Evolutionary conservation across 1,140 invertebrate species (phyloP), one percentile per base, ranked within the genome.

Genomic region (Augochlora pura): DNA sequence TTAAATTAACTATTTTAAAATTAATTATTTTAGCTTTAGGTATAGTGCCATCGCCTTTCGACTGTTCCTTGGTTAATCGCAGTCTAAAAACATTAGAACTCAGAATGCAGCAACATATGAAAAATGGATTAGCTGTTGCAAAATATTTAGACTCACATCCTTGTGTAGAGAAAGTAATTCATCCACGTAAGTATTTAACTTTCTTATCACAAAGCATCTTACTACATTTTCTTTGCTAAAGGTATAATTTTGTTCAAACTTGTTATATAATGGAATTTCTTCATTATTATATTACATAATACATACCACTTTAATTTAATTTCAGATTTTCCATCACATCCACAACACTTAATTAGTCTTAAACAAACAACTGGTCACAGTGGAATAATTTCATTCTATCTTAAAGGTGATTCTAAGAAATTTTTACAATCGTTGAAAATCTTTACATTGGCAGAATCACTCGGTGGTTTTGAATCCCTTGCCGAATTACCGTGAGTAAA

Each of bases 401-500:
- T 99, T 3, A 96, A 96, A 87, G 98, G 97, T 8, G 95, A 98
- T 88, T 95, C 97, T 0, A 92, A 92, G 65, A 96, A 94, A 70
- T 99, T 99, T 88, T 92, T 99, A 18, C 94, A 95, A 86, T 92
- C 95, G 10, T 91, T 98, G 1, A 96, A 98, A 94, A 70, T 98
- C 9, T 97, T 99, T 89, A 96, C 95, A 2, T 91, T 99, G n/a
- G 98, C 98, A 16, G 98, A 99, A 92, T 99, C 98, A 93, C 94
- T 99, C 49, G 99, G 99, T 67, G 98, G 98, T 69, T 99, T 97
- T 90, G 98, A 99, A 91, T 99, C 98, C 91, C 94, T 99, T 54
- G 96, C 96, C 3, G 96, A 97, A 93, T 91, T 97, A 80, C 97
- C 97, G 96, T 97, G 93, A 95, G 96, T 96, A 54, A 71, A 63